Percentiles rank a stretch among this genome's conserved stretches.
phyloP scores from a whole-genome alignment of 2,113 vertebrate species.

The Leptobrachium ailaonicum region DNA sequence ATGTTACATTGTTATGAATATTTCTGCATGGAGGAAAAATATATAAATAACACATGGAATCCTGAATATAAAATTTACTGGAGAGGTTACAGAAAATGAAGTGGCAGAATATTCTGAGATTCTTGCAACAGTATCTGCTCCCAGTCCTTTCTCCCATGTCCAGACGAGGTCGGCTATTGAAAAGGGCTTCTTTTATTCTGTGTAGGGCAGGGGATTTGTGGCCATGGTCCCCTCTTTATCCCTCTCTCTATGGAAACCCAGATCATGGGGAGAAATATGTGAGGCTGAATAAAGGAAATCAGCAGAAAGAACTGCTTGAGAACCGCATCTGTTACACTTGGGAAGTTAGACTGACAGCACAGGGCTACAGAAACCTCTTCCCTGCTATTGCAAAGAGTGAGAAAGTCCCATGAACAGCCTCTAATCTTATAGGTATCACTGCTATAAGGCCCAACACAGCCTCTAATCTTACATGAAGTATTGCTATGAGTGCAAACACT shows the following conservation, averaged over 20 bases:
- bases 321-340: conserved; percentile 99
- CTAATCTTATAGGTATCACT: neutral
- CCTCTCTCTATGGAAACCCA: conserved; percentile 98
- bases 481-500: neutral
- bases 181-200: conserved; percentile 92
- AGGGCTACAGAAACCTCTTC: conserved; percentile 76
- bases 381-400: neutral
- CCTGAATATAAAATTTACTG: neutral
- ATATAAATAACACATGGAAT: neutral
- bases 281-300: conserved; percentile 89
- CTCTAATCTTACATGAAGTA: neutral
- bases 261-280: conserved; percentile 95
- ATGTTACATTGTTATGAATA: conserved; percentile 43
- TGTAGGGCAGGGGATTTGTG: conserved; percentile 91
- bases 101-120: conserved; percentile 56
- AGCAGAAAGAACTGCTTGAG: conserved; percentile 89
- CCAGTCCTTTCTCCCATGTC: conserved; percentile 78
- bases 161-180: conserved; percentile 87
- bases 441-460: neutral
- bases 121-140: conserved; percentile 90
- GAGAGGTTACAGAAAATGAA: neutral
- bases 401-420: neutral
- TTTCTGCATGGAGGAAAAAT: neutral
- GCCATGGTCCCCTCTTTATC: conserved; percentile 89
- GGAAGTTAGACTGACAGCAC: conserved; percentile 97